Conservation (phyloP, 2,888 invertebrate species). For the Flexamia atlantica region DNA sequence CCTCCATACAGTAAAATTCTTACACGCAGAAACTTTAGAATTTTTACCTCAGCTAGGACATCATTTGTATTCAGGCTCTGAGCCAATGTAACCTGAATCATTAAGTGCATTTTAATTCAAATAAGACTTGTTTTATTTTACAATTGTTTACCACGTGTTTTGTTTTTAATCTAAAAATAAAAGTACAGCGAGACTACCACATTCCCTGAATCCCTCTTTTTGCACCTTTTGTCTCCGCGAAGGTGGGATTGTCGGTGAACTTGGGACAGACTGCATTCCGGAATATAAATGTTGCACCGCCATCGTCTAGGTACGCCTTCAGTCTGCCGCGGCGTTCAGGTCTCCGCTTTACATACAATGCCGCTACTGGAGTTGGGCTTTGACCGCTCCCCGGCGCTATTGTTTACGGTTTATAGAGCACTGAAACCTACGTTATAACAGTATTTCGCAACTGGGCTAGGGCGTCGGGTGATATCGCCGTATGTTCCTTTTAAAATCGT, state of each 20-base stretch:
- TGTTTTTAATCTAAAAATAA: too few species aligned
- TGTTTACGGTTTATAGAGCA: background rate
- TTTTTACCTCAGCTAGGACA: too few species aligned
- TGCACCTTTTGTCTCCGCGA: background rate
- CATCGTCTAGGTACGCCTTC: background rate
- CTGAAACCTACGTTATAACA: background rate
- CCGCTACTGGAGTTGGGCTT: background rate
- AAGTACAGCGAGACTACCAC: background rate
- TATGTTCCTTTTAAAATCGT: too few species aligned
- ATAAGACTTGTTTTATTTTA: too few species aligned
- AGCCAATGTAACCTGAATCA: too few species aligned
- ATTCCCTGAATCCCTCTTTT: background rate
- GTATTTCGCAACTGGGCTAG: background rate
- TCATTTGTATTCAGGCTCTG: too few species aligned
- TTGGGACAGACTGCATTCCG: constrained; percentile 6
- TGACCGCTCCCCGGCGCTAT: background rate
- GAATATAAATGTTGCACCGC: constrained; percentile 17
- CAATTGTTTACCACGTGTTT: too few species aligned
- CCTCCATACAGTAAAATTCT: too few species aligned
- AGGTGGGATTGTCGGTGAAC: background rate
- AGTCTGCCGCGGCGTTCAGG: background rate
- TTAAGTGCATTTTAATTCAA: too few species aligned
- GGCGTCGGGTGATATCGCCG: too few species aligned
- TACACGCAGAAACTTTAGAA: too few species aligned
- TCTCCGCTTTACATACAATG: background rate